Evolutionary conservation across 2,888 invertebrate genomes (phyloP).

Genomic region (Drosophila barbarae): DNA sequence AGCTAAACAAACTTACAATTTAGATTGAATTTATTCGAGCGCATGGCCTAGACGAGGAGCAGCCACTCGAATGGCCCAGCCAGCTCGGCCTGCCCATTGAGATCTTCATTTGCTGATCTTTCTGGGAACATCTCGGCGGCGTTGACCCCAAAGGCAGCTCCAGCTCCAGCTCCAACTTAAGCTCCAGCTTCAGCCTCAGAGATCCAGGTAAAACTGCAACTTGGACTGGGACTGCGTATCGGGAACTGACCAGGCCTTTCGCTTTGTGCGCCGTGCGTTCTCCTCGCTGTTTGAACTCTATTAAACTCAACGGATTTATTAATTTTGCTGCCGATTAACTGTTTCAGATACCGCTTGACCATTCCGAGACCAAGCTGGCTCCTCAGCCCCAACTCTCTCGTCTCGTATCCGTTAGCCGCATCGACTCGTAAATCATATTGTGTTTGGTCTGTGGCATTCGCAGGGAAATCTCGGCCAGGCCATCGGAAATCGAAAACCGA

Average conservation of each 20-base stretch:
- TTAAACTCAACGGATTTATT: constrained; percentile 75
- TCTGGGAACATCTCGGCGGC: constrained; percentile 78
- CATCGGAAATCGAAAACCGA: constrained; percentile 44
- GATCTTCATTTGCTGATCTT: constrained; percentile 78
- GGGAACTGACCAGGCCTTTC: constrained; percentile 43
- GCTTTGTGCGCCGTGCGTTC: constrained; percentile 44
- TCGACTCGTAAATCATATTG: constrained; percentile 67
- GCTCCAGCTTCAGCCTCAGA: constrained; percentile 28
- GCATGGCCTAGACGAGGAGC: constrained; percentile 65
- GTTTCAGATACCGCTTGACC: constrained; percentile 67
- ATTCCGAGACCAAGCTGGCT: constrained; percentile 29
- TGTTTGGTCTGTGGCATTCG: constrained; percentile 39
- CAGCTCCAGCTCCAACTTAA: constrained; percentile 15
- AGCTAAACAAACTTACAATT: constrained; percentile 76
- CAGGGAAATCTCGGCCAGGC: constrained; percentile 40
- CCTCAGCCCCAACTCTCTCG: constrained; percentile 9
- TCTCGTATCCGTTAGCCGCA: constrained; percentile 63
- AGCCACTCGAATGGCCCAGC: constrained; percentile 45
- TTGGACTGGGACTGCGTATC: constrained; percentile 52
- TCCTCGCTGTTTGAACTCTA: constrained; percentile 70
- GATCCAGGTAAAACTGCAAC: constrained; percentile 14
- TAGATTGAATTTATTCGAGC: constrained; percentile 76
- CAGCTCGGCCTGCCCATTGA: constrained; percentile 58
- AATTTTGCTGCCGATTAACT: constrained; percentile 73
- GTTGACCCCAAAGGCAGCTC: constrained; percentile 68